Conservation (phyloP, 2,888 invertebrate genomes). For the Stomorhina lunata region DNA sequence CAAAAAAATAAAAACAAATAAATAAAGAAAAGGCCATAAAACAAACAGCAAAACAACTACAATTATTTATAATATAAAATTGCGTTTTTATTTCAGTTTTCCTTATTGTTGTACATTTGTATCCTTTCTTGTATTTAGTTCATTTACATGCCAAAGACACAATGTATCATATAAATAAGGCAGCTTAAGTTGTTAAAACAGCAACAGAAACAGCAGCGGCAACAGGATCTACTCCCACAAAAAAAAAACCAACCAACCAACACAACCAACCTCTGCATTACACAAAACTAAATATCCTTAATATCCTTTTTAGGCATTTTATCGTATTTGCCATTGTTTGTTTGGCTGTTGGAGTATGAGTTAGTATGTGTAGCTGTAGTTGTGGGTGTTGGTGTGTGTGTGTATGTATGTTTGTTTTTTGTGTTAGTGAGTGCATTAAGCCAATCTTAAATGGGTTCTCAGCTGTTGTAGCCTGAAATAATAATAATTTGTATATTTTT, state of each 20-base stretch:
- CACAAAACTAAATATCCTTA: conserved; percentile 61
- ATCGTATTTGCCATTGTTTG: conserved; percentile 46
- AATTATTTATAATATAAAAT: conserved; percentile 54
- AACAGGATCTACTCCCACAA: no score
- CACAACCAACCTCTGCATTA: conserved; percentile 23
- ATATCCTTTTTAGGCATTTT: conserved; percentile 55
- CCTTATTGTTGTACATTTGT: not conserved
- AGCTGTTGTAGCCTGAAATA: conserved; percentile 65
- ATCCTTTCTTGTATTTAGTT: conserved; percentile 35
- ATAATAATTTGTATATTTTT: conserved; percentile 58
- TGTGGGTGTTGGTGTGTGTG: not conserved
- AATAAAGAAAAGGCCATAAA: not conserved
- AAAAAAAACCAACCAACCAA: no score
- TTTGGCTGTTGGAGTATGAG: conserved; percentile 13
- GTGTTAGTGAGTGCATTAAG: no score
- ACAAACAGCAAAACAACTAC: not conserved
- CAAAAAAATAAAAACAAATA: not conserved
- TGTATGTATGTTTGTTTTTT: no score
- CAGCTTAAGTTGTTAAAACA: conserved; percentile 62
- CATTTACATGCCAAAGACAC: conserved; percentile 65
- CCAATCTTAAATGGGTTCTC: conserved; percentile 66
- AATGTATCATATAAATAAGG: conserved; percentile 64
- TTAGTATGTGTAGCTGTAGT: not conserved
- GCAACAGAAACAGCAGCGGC: conserved; percentile 32
- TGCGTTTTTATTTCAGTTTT: conserved; percentile 34